Evolutionary conservation across 2,888 invertebrate genomes (phyloP), one percentile per base, ranked within the genome.

Genomic region (Nineta flava): DNA sequence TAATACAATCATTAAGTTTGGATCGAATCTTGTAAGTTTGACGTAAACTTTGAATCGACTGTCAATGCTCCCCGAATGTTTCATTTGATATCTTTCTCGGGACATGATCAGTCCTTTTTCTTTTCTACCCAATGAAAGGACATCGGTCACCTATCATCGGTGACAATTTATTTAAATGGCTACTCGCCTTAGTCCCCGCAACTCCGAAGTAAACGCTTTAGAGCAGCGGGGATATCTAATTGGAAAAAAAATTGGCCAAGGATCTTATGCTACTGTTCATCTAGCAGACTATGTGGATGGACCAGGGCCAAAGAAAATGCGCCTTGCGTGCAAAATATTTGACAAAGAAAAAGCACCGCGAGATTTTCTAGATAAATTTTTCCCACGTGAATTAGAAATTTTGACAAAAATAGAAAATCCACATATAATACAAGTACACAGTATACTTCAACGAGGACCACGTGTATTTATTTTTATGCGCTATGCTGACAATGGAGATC

Each of bases 391-490:
- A 72, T 73, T 94, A 57, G 87, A 92, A 58, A 90, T 94, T 57
- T 69, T 93, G 52, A 87, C 85, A 21, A 83, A 85, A 66, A 83
- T 95, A 55, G 84, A 90, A 64, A 92, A 94, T 68, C 86, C 88
- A 7, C 86, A 93, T 62, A 84, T 94, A 45, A 87, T 93, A 55
- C 85, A 86, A 73, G 86, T 92, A 21, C 87, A 90, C 63, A 87
- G 87, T 62, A 87, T 87, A 55, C 68, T 90, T 51, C 86, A 88
- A 61, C 75, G 87, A 53, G 87, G 87, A 2, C 82, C 84, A 9
- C 74, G 85, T 60, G 86, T 88, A 46, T 91, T 88, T 65, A 88
- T 91, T 58, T 87, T 92, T 62, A 92, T 92, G 91, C 80, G 88
- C 56, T 84, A 81, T 64, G 92, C 92, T 13, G 90, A 91, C 59